Evolutionary conservation across 2,113 vertebrate species (phyloP).

Genomic region (Atlantisia rogersi): DNA sequence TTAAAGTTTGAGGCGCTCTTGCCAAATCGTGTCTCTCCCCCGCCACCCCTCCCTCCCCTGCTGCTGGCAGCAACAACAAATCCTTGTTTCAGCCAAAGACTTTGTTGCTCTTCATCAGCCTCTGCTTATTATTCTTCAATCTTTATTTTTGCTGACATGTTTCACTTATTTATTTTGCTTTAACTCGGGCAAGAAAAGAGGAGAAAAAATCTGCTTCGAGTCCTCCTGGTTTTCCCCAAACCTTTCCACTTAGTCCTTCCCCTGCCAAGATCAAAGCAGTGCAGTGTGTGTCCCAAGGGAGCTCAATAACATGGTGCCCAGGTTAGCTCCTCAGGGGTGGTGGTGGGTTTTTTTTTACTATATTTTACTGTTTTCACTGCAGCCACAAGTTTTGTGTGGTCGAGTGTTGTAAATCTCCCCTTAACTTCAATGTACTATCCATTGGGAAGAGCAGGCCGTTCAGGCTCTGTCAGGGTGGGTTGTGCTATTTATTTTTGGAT

Average conservation of each 20-base stretch:
- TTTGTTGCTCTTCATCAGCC: background rate
- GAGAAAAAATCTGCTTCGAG: background rate
- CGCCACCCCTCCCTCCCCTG: background rate
- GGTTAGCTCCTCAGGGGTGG: accelerated
- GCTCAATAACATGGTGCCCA: background rate
- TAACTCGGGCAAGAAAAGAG: background rate
- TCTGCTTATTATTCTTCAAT: conserved; percentile 3
- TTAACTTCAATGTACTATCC: background rate
- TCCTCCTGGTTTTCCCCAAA: background rate
- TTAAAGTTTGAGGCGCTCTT: background rate
- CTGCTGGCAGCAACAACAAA: background rate
- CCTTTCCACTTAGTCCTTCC: background rate
- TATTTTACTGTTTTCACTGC: background rate
- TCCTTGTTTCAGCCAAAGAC: background rate
- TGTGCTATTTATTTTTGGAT: background rate
- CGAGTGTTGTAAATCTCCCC: background rate
- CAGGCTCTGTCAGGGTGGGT: accelerated
- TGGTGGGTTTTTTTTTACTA: too few species aligned
- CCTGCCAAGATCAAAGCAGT: background rate
- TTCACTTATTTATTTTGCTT: background rate
- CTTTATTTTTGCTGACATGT: background rate
- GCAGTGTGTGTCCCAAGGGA: background rate
- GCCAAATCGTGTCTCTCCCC: background rate
- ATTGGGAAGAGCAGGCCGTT: background rate
- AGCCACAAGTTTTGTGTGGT: background rate